phyloP scores from a whole-genome alignment of 37 sponge, comb jelly and placozoan genomes.

The Ephydatia muelleri region DNA sequence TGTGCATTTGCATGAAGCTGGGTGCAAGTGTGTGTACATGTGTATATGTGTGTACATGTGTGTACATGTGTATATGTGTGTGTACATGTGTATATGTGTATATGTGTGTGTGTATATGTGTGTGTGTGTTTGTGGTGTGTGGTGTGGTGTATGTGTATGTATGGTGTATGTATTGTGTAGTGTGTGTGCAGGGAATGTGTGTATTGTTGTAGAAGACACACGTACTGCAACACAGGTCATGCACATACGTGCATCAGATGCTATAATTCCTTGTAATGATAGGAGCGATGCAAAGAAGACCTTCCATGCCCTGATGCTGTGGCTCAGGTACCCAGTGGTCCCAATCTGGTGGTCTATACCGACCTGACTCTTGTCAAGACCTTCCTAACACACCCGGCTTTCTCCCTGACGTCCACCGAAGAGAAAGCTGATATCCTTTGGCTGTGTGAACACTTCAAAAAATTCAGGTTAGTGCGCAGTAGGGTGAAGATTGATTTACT shows the following conservation, averaged over 20 bases:
- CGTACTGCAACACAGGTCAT: too few relatives aligned
- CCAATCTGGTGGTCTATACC: slow-evolving; percentile 56
- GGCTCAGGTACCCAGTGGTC: not conserved
- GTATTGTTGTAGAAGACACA: not conserved
- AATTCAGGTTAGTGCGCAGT: slow-evolving; percentile 53
- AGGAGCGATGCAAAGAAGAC: slow-evolving; percentile 25
- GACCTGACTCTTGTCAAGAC: slow-evolving; percentile 62
- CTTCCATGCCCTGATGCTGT: slow-evolving; percentile 18
- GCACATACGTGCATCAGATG: slow-evolving; percentile 31
- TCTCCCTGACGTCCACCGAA: slow-evolving; percentile 30
- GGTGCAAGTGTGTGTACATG: not conserved
- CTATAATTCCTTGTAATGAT: too few relatives aligned
- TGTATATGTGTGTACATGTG: not conserved
- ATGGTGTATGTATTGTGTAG: too few relatives aligned
- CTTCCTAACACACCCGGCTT: slow-evolving; percentile 51
- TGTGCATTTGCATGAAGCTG: slow-evolving; percentile 8
- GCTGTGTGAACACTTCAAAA: slow-evolving; percentile 65
- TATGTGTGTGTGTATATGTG: not conserved
- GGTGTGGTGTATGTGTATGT: not conserved
- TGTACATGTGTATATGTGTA: not conserved
- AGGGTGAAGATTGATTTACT: not conserved
- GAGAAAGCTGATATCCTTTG: slow-evolving; percentile 84
- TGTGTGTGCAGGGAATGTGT: not conserved
- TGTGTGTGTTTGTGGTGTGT: too few relatives aligned
- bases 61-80: not conserved